Base-by-base conservation (phyloP, 2,113 vertebrate species). In the Pollimyrus isidori region DNA sequence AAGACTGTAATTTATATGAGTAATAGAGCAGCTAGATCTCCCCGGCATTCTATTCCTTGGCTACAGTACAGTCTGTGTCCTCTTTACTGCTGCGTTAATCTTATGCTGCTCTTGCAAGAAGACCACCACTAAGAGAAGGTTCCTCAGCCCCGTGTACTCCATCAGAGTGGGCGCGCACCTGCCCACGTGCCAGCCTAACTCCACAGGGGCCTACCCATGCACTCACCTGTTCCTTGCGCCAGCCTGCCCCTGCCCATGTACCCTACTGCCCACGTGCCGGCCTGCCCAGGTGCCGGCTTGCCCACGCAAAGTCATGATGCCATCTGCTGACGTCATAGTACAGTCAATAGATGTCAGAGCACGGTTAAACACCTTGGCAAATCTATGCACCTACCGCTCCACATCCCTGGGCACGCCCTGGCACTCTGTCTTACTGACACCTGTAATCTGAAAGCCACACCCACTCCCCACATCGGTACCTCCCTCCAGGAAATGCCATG, bases 391-490 rank as follows among this genome's bases (percentile, higher is more conserved):
- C 45, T 52, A 26, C 39, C 7, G 65, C 50, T 86, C 4, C 4
- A 21, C 39, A 42, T 52, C 23, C 69, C 26, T 4, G 62, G 13
- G 30, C n/a, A n/a, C 35, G 4, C 23, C 4, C 13, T 26, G 62
- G 30, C 42, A n/a, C 26, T 48, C 82, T 82, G 73, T 83, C 69
- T 87, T 42, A 35, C 88, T 62, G 48, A 90, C 65, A 87, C 73
- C 69, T 89, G 87, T 82, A 84, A 84, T 90, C 85, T 50, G 9
- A 48, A 85, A 26, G 6, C 17, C 45, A 21, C 23, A 11, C 46
- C 82, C 69, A 69, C 69, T n/a, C 42, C 45, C 39, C 45, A 58
- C 45, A n/a, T 45, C 11, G 1, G 7, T 45, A 9, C 9, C 56
- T n/a, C 15, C 88, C 65, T 30, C 46, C 49, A 17, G 26, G 39